phyloP scores from a whole-genome alignment of 2,113 vertebrate genomes.

The Halcyon senegalensis region DNA sequence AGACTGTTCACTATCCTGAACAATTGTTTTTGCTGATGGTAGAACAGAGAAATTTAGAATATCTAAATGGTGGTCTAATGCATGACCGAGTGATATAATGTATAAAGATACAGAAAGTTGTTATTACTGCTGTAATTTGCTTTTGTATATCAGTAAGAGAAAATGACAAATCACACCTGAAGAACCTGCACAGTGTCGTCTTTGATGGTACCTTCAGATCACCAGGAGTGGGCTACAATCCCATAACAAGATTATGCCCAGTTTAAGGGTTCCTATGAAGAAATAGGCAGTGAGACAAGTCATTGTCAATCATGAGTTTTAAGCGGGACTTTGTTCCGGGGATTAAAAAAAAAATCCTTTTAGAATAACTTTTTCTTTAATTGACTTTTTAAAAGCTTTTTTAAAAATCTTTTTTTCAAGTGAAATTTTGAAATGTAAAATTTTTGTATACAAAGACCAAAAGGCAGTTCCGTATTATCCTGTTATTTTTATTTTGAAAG shows the following conservation, averaged over 20 bases:
- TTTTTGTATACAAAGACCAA: not conserved
- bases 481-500: not conserved
- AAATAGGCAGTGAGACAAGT: not conserved
- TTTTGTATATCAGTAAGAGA: not conserved
- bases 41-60: not conserved
- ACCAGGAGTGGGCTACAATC: not conserved
- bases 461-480: not conserved
- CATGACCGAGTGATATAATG: not conserved
- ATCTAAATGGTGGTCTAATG: not conserved
- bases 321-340: not conserved
- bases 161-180: not conserved
- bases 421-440: not conserved
- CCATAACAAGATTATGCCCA: not conserved
- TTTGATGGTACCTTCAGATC: not conserved
- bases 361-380: fast-evolving
- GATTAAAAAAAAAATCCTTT: not conserved
- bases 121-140: not conserved
- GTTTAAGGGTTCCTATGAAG: not conserved
- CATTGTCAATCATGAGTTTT: not conserved
- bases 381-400: not conserved
- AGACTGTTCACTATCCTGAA: not conserved
- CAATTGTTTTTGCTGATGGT: not conserved
- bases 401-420: too few relatives aligned
- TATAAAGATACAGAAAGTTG: not conserved
- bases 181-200: not conserved